phyloP scores from a whole-genome alignment of 2,113 vertebrate species.

The Gadus chalcogrammus region DNA sequence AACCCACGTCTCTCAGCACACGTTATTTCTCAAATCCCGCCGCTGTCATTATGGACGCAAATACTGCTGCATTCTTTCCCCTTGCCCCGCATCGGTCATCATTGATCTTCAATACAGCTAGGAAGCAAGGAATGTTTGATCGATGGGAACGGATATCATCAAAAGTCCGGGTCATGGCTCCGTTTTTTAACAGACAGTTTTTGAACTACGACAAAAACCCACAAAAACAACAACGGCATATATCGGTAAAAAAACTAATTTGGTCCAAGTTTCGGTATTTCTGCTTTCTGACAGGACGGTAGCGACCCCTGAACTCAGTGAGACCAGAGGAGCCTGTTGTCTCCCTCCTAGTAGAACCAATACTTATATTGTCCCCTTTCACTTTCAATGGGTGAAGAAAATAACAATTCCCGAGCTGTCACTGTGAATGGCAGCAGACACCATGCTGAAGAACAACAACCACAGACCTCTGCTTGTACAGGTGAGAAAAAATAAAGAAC shows the following conservation, averaged over 20 bases:
- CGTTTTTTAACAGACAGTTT: background rate
- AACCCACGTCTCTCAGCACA: slow-evolving; percentile 60
- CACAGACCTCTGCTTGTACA: no score
- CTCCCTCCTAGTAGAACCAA: background rate
- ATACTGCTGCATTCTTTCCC: slow-evolving; percentile 48
- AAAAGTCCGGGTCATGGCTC: background rate
- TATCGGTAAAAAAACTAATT: no score
- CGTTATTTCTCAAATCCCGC: slow-evolving; percentile 61
- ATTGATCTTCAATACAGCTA: background rate
- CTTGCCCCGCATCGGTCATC: slow-evolving; percentile 19
- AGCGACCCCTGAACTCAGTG: no score
- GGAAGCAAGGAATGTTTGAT: background rate
- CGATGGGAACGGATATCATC: background rate
- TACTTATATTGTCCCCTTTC: background rate
- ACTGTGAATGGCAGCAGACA: no score
- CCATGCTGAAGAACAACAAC: no score
- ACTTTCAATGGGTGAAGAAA: background rate
- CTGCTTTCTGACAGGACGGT: no score
- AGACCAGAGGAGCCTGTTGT: no score
- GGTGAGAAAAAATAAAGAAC: no score
- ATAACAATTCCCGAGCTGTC: background rate
- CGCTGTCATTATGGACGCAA: slow-evolving; percentile 45
- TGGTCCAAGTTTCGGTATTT: no score
- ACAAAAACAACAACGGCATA: background rate
- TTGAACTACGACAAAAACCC: background rate